phyloP scores from a whole-genome alignment of 2,888 invertebrate species.

The Escarpia spicata region DNA sequence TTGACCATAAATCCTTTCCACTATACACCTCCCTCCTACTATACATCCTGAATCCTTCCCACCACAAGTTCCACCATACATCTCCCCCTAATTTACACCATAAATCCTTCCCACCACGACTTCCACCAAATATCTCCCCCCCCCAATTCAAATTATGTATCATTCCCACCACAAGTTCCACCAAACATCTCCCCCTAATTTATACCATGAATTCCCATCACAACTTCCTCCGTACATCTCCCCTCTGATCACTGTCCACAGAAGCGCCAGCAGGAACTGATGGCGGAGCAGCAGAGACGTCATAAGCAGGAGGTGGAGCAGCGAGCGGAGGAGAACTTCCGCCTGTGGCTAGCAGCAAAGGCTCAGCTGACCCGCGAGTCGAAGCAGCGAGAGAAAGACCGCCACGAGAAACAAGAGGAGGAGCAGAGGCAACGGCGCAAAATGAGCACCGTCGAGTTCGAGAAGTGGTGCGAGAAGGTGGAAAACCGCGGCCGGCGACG shows the following conservation, averaged over 20 bases:
- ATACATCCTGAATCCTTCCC: no score
- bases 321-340: neutral
- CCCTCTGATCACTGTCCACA: neutral
- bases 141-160: no score
- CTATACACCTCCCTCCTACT: no score
- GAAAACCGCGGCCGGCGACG: conserved; percentile 32
- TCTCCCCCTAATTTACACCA: no score
- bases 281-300: conserved; percentile 14
- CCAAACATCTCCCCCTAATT: no score
- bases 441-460: conserved; percentile 39
- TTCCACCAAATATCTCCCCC: no score
- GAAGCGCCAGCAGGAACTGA: conserved; percentile 17
- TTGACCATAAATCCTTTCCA: no score
- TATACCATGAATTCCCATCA: no score
- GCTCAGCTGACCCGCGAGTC: conserved; percentile 33
- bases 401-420: conserved; percentile 44
- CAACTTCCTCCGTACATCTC: no score
- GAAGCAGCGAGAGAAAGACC: conserved; percentile 45
- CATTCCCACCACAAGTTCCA: no score
- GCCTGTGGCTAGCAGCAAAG: neutral
- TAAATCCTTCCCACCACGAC: no score
- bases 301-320: neutral
- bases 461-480: conserved; percentile 51
- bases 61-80: no score
- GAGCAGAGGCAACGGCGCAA: conserved; percentile 43